Percentiles rank a stretch among this genome's conserved stretches.
phyloP scores from a whole-genome alignment of 2,113 vertebrate species.

The Arvicanthis niloticus region DNA sequence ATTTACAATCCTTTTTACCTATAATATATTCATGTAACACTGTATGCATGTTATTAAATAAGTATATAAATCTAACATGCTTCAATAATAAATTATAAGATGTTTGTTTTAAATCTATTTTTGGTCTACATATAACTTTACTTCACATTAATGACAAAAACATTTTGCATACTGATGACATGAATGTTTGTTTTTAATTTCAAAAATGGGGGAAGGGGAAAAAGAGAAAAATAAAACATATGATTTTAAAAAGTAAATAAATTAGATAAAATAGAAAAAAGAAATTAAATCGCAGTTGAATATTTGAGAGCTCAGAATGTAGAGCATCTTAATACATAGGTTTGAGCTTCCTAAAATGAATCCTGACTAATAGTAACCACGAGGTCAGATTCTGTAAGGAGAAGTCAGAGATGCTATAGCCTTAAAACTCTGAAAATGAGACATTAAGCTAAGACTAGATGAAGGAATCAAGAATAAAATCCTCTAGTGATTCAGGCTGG shows the following conservation, averaged over 20 bases:
- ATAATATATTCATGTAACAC: not conserved
- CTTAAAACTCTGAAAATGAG: not conserved
- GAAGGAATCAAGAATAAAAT: not conserved
- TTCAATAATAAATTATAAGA: not conserved
- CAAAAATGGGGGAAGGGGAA: no score
- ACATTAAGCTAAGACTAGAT: not conserved
- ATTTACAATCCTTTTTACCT: not conserved
- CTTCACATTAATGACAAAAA: not conserved
- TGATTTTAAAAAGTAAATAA: no score
- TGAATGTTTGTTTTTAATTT: not conserved
- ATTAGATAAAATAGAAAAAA: no score
- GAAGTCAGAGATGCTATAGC: not conserved
- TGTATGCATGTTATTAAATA: not conserved
- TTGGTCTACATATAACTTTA: not conserved
- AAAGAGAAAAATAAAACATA: no score
- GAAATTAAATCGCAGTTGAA: not conserved
- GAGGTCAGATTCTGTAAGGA: not conserved
- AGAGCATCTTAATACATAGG: not conserved
- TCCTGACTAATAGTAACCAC: not conserved
- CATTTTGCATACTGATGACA: not conserved
- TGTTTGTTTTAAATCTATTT: not conserved
- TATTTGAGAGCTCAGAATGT: not conserved
- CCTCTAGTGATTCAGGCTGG: not conserved
- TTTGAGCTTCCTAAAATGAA: conserved; percentile 37
- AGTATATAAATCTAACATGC: not conserved